Conservation (phyloP, 1,140 invertebrate species). For the Neodiprion virginianus region DNA sequence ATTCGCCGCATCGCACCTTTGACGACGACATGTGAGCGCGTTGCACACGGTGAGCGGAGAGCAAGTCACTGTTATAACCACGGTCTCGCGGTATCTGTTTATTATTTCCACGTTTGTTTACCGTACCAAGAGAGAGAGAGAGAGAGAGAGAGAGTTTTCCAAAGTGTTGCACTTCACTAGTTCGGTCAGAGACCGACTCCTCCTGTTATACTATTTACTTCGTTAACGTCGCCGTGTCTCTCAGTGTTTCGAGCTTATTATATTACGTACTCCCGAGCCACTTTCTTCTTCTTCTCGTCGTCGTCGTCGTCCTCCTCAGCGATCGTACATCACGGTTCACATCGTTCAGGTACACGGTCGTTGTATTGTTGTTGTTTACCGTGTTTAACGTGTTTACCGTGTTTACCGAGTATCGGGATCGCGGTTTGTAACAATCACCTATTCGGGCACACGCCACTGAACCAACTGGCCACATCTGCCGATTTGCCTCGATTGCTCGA, state of each 20-base stretch:
- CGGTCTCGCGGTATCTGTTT: too few relatives aligned
- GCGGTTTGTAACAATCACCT: background rate
- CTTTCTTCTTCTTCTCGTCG: background rate
- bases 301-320: background rate
- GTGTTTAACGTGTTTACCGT: too few relatives aligned
- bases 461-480: conserved; percentile 44
- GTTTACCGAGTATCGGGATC: background rate
- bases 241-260: background rate
- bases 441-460: conserved; percentile 34
- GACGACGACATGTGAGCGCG: background rate
- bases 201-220: background rate
- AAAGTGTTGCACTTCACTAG: too few relatives aligned
- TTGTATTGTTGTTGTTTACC: background rate
- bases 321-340: background rate
- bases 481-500: conserved; percentile 25
- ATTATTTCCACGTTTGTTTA: too few relatives aligned
- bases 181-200: background rate
- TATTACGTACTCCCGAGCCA: background rate
- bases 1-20: background rate
- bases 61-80: too few relatives aligned
- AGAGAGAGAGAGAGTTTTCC: too few relatives aligned
- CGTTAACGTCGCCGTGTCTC: background rate
- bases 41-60: too few relatives aligned
- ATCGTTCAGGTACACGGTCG: background rate
- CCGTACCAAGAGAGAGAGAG: too few relatives aligned